Percentiles rank a stretch among this genome's conserved stretches.
These are phyloP conservation scores for Phylloscopus whistleri DNA, from an alignment of 2,113 vertebrate species.

Conservation along the genomic window DNA sequence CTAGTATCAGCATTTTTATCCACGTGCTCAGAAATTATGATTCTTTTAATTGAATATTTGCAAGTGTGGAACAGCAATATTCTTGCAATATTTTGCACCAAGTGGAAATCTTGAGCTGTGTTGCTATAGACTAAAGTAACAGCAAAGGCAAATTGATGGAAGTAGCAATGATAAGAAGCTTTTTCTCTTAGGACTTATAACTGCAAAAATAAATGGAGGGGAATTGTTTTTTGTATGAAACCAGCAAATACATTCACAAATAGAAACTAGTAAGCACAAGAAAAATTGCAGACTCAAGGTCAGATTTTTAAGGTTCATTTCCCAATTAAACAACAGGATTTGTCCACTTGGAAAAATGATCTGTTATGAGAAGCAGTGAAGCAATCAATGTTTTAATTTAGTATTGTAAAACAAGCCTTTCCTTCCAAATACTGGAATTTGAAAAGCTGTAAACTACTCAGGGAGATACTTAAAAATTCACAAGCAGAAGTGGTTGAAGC, in stretches of 20 bases:
- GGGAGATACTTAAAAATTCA: neutral
- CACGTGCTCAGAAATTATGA: neutral
- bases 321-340: neutral
- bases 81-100: neutral
- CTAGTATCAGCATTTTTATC: neutral
- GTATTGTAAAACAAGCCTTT: neutral
- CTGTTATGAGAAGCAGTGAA: neutral
- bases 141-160: neutral
- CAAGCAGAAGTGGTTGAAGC: neutral
- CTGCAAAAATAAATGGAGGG: neutral
- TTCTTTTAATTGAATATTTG: neutral
- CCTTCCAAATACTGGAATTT: neutral
- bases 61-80: neutral
- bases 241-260: neutral
- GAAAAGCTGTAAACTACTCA: neutral
- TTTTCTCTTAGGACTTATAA: neutral
- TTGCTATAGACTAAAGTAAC: neutral
- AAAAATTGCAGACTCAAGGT: neutral
- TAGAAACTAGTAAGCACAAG: neutral
- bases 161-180: neutral
- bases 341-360: neutral
- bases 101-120: neutral
- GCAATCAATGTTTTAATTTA: neutral
- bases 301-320: neutral
- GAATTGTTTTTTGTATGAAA: neutral